A percentile compares a stretch with the other conserved stretches of the same genome.
These are phyloP conservation scores for Paedocypris sp. DNA, from an alignment of 2,113 vertebrate species.

Conservation along the genomic window DNA sequence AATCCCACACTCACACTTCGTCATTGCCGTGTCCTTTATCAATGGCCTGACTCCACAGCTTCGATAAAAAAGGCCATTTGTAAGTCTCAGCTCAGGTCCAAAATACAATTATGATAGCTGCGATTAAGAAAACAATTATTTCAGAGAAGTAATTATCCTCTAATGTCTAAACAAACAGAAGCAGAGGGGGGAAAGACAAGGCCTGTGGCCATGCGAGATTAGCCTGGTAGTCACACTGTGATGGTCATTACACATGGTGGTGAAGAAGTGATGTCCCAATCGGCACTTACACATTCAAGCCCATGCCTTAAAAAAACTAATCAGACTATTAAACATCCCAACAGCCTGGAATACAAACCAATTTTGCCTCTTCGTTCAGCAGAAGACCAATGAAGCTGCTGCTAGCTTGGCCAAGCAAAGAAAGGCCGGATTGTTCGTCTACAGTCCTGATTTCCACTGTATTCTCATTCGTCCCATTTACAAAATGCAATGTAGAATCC, in stretches of 20 bases:
- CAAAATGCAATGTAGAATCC: background rate
- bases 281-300: constrained; percentile 11
- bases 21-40: constrained; percentile 20
- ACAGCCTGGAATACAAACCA: too few species aligned
- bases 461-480: background rate
- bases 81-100: constrained; percentile 21
- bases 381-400: too few species aligned
- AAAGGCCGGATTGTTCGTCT: too few species aligned
- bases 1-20: constrained; percentile 14
- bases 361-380: too few species aligned
- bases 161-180: constrained; percentile 51
- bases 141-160: constrained; percentile 59
- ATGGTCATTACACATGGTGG: constrained; percentile 20
- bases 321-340: too few species aligned
- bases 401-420: too few species aligned
- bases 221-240: constrained; percentile 20
- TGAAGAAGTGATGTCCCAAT: constrained; percentile 20
- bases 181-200: constrained; percentile 18
- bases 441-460: background rate
- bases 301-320: too few species aligned
- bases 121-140: constrained; percentile 60
- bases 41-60: constrained; percentile 15
- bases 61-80: constrained; percentile 22
- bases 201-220: constrained; percentile 35
- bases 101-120: constrained; percentile 45